phyloP scores from a whole-genome alignment of 1,140 invertebrate genomes.

The Habropoda laboriosa region DNA sequence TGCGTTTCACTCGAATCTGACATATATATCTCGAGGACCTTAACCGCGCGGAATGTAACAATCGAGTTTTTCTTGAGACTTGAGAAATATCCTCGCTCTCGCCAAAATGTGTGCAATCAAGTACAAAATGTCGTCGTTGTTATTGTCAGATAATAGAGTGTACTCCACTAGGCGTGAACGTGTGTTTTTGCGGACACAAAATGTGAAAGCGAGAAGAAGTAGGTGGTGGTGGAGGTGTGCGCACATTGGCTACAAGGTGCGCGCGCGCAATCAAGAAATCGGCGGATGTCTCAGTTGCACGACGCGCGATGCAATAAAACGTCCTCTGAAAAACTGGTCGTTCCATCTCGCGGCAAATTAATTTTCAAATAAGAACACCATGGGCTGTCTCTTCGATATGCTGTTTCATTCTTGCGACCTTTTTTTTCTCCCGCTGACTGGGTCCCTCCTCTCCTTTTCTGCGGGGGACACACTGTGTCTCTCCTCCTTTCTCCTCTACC shows the following conservation, averaged over 20 bases:
- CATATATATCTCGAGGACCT: too few species aligned
- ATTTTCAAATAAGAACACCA: constrained; percentile 64
- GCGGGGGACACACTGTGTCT: too few species aligned
- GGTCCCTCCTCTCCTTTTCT: background rate
- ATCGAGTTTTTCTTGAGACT: too few species aligned
- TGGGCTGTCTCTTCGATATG: constrained; percentile 50
- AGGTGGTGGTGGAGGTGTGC: too few species aligned
- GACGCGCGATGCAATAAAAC: constrained; percentile 35
- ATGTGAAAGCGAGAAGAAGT: background rate
- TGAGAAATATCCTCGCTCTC: too few species aligned
- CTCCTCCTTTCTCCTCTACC: background rate
- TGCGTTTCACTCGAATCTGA: too few species aligned
- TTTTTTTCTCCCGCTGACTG: background rate
- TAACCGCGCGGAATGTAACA: too few species aligned
- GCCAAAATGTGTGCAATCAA: too few species aligned
- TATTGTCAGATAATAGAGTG: too few species aligned
- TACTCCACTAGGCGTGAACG: too few species aligned
- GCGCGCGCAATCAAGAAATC: constrained; percentile 38
- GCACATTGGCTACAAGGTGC: too few species aligned
- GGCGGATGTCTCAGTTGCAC: constrained; percentile 48
- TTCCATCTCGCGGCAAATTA: constrained; percentile 60
- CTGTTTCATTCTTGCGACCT: constrained; percentile 49
- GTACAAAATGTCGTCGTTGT: too few species aligned
- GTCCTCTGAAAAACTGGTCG: constrained; percentile 59
- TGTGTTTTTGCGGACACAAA: background rate